Evolutionary conservation across 2,113 vertebrate species (phyloP), one percentile per base, ranked within the genome.

Genomic region (Stercorarius parasiticus): DNA sequence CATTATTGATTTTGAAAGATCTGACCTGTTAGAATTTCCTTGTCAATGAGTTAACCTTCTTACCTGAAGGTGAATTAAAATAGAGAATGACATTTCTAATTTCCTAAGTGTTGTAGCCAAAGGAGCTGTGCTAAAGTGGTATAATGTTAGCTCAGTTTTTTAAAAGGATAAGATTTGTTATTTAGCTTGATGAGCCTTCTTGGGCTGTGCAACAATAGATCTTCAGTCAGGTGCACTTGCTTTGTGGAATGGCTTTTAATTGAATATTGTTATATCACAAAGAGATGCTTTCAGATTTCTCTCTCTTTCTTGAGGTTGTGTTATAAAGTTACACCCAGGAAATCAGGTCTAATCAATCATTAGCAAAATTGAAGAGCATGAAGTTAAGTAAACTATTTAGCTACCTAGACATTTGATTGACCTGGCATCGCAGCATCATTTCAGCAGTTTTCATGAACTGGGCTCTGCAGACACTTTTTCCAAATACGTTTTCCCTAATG

Each of bases 1-100:
- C 43, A 8, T 93, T 97, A 97, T 96, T 96, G 97, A 98, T 98
- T 98, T 97, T 91, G 93, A 97, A 96, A 94, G 95, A 95, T 94
- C 71, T 96, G 92, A 96, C 95, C 94, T 96, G 90, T 97, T 92
- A 82, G 30, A 92, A 92, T 93, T 97, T 97, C 82, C 65, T 53
- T 96, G 96, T 81, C 95, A 95, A 83, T 70, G 74, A 93, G 67
- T 97, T 97, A 97, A 96, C 95, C 97, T 96, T 96, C 71, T 98
- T 96, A 90, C 83, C 73, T 97, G 93, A 93, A 98, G 97, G 95
- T 97, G 96, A 97, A 97, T 82, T 96, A 80, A 95, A 97, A 80
- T 73, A 89, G 88, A 84, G 82, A 97, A 94, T 97, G 96, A 92
- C 93, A 96, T 96, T 97, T 97, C 87, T 93, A 95, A 97, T 97